These are phyloP conservation scores for Xestia rhomboidea DNA, from an alignment of 2,888 invertebrate species.

Conservation along the genomic window DNA sequence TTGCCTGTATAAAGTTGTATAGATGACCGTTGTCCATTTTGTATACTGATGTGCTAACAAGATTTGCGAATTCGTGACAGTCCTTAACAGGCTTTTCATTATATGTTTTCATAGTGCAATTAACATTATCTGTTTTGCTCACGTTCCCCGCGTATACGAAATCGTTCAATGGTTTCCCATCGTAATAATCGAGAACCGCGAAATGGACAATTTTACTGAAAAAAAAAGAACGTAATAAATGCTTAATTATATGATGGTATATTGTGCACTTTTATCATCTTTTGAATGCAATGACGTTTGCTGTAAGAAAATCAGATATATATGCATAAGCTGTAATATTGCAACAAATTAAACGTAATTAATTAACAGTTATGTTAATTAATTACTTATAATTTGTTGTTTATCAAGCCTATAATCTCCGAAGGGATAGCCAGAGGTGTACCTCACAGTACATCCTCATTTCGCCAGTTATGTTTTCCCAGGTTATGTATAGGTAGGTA, in stretches of 20 bases:
- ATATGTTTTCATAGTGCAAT: not conserved
- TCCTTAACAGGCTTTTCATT: not conserved
- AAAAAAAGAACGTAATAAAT: slow-evolving; percentile 4
- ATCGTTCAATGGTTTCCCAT: not conserved
- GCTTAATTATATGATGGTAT: no score
- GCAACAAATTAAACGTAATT: no score
- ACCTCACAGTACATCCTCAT: no score
- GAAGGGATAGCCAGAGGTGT: no score
- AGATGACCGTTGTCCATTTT: slow-evolving; percentile 29
- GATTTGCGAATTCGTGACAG: slow-evolving; percentile 34
- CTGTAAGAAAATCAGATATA: not conserved
- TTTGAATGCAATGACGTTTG: not conserved
- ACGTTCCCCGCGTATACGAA: slow-evolving; percentile 52
- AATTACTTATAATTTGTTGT: no score
- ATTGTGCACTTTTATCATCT: no score
- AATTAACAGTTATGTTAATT: no score
- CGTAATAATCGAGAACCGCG: slow-evolving; percentile 33
- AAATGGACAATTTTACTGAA: slow-evolving; percentile 60
- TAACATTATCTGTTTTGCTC: not conserved
- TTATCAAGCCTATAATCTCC: no score
- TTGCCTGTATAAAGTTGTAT: slow-evolving; percentile 32
- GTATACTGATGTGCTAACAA: slow-evolving; percentile 34
- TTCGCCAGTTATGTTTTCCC: no score
- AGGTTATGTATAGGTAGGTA: no score
- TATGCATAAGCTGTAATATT: no score